Evolutionary conservation across 2,797 vertebrate species (phyloP).

Genomic region (Syndactyla subalaris): DNA sequence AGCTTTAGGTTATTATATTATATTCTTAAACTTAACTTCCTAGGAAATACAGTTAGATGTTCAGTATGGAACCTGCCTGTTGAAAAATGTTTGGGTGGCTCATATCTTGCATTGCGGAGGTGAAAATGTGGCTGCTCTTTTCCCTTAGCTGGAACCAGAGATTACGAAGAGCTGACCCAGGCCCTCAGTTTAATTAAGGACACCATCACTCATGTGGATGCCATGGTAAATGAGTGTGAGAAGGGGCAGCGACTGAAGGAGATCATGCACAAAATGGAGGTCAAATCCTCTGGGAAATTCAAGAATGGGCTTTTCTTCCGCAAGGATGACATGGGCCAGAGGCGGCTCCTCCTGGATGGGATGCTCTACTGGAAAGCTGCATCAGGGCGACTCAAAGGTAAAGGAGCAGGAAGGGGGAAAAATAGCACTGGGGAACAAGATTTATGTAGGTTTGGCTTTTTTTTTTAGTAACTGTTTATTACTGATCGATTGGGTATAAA

Average conservation of each 20-base stretch:
- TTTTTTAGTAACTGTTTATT: conserved; percentile 38
- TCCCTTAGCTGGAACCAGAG: conserved; percentile 83
- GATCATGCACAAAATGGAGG: conserved; percentile 88
- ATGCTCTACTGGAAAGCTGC: conserved; percentile 91
- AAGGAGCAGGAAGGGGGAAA: background rate
- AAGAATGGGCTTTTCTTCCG: conserved; percentile 90
- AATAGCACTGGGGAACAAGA: background rate
- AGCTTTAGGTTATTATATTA: background rate
- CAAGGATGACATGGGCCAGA: conserved; percentile 85
- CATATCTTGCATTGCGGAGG: background rate
- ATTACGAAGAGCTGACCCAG: conserved; percentile 85
- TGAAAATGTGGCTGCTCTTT: background rate
- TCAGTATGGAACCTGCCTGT: background rate
- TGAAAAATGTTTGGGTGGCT: background rate
- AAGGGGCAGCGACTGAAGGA: conserved; percentile 89
- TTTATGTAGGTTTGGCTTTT: background rate
- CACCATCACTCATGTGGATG: conserved; percentile 87
- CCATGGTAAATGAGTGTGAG: conserved; percentile 86
- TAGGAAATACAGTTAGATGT: background rate
- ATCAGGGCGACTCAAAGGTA: conserved; percentile 94
- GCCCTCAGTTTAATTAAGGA: conserved; percentile 88
- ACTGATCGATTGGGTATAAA: conserved; percentile 35
- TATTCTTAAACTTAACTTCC: background rate
- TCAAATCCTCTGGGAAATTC: conserved; percentile 86
- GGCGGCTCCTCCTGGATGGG: conserved; percentile 85